phyloP scores from a whole-genome alignment of 2,113 vertebrate species.

The Hipposideros armiger region DNA sequence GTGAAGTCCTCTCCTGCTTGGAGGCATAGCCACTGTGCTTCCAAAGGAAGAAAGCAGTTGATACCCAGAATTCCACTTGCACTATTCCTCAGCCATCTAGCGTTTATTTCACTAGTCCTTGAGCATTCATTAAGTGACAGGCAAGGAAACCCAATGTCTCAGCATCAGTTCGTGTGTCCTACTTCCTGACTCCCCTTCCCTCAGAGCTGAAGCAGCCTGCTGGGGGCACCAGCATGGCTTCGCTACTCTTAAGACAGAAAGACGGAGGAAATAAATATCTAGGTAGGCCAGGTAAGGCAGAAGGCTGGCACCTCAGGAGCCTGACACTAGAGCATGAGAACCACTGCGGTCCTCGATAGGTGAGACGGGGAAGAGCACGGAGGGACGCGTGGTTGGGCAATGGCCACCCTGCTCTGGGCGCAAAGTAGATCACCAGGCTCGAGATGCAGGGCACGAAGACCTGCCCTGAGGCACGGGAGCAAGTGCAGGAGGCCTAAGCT shows the following conservation, averaged over 20 bases:
- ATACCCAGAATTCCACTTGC: not conserved
- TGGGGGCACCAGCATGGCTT: not conserved
- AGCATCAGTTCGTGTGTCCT: slow-evolving; percentile 54
- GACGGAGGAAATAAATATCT: slow-evolving; percentile 82
- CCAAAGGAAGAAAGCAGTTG: not conserved
- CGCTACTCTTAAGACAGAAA: not conserved
- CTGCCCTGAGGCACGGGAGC: not conserved
- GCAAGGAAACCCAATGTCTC: slow-evolving; percentile 71
- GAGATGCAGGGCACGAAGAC: not conserved
- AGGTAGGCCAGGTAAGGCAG: slow-evolving; percentile 64
- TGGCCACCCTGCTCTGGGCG: not conserved
- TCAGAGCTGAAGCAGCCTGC: not conserved
- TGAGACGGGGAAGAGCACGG: not conserved
- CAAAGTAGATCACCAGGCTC: not conserved
- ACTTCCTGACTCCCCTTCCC: not conserved
- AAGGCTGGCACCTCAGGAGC: not conserved
- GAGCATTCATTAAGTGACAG: slow-evolving; percentile 86
- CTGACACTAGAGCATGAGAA: not conserved
- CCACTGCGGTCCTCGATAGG: not conserved
- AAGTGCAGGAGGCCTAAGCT: not conserved
- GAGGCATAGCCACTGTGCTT: accelerated
- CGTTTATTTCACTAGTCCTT: slow-evolving; percentile 88
- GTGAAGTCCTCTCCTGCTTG: not conserved
- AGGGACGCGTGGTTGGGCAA: too few species aligned
- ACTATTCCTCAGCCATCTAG: slow-evolving; percentile 37